Evolutionary conservation across 2,888 invertebrate genomes (phyloP).

Genomic region (Athetis lepigone): DNA sequence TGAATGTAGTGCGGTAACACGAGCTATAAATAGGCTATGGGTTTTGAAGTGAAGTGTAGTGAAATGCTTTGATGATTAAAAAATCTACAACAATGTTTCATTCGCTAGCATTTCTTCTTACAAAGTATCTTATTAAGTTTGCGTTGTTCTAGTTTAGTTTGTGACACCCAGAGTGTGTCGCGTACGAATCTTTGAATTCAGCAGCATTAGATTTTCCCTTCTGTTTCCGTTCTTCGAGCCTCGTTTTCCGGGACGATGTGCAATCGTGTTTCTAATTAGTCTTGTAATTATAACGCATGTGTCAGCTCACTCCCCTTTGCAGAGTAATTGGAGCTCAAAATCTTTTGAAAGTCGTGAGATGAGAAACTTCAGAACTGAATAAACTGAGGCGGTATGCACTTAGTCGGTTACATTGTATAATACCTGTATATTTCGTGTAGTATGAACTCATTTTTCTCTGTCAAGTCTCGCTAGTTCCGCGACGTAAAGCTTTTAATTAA

Average conservation of each 20-base stretch:
- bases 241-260: slow-evolving; percentile 22
- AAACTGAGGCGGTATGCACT: slow-evolving; percentile 15
- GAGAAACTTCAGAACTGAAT: slow-evolving; percentile 34
- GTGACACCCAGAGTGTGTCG: background rate
- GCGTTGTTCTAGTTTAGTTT: background rate
- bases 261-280: slow-evolving; percentile 44
- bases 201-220: slow-evolving; percentile 18
- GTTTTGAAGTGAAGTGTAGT: too few relatives aligned
- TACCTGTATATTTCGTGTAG: slow-evolving; percentile 7
- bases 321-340: slow-evolving; percentile 53
- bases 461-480: slow-evolving; percentile 22
- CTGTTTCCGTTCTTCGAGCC: slow-evolving; percentile 5
- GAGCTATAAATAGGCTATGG: too few relatives aligned
- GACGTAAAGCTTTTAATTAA: slow-evolving; percentile 47
- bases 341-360: slow-evolving; percentile 40
- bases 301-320: slow-evolving; percentile 40
- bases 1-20: background rate
- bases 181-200: slow-evolving; percentile 11
- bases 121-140: too few relatives aligned
- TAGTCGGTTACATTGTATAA: slow-evolving; percentile 14
- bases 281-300: slow-evolving; percentile 50
- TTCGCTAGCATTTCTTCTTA: too few relatives aligned
- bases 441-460: slow-evolving; percentile 35
- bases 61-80: background rate
- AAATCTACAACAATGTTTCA: background rate